Base-by-base conservation (phyloP, 2,113 vertebrate species). In the Phycodurus eques region DNA sequence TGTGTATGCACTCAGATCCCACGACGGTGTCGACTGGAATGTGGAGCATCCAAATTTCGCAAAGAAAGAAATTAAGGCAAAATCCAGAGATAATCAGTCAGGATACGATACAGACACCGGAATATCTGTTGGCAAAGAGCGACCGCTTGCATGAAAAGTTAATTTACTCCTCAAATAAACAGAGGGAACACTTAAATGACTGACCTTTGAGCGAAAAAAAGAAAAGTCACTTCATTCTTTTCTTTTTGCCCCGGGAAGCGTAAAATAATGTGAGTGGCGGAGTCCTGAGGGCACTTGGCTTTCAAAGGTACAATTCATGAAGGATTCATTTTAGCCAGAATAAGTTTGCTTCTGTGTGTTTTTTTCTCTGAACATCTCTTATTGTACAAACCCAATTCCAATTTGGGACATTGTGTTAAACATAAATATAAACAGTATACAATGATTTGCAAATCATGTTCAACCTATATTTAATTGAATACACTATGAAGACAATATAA, bases 1-100 rank as follows among this genome's bases (percentile, higher is more conserved):
- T 59, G 22, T 5, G 75, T 3, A 20, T 76, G 73, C 59, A 11
- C 79, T 83, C 65, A 66, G 68, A 85, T 88, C 83, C 61, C 67
- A 72, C 70, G 17, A 80, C 76, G 67, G 70, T 20, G 72, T 67
- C 27, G 59, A 83, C 61, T 49, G 73, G 73, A 86, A 88, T 88
- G 79, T 89, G 83, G 89, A 90, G 83, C 88, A 88, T 87, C 87
- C 85, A 88, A 83, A 92, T 92, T 89, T 90, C 89, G 88, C 76
- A 47, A 61, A 80, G 53, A 35, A 15, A 12, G n/a, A 64, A 64
- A 64, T n/a, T 13, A 22, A 44, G 44, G 9, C 62, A 47, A 81
- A 85, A 77, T 85, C 74, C 60, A 65, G 83, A 85, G 91, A 91
- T 92, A 91, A 92, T 91, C 78, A 88, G 81, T 76, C 74, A 82